Base-by-base conservation (phyloP, 2,797 vertebrate genomes). In the Cichlasoma orientale region DNA sequence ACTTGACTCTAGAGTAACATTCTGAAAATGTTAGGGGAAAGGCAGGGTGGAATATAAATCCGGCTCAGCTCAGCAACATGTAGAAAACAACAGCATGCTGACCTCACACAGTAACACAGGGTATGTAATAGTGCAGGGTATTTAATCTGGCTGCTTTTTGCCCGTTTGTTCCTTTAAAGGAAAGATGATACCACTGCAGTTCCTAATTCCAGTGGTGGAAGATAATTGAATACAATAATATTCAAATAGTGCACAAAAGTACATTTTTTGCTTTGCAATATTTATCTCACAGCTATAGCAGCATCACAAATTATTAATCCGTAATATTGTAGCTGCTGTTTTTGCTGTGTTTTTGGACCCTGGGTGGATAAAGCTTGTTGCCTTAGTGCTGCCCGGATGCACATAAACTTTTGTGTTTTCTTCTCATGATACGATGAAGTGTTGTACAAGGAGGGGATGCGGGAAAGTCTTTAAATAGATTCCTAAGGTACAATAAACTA, bases 401-500 rank as follows among this genome's bases (percentile, higher is more conserved):
- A 31, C 13, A 27, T 21, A 36, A 70, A n/a, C 58, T 19, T 82
- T 57, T 63, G 16, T 7, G 25, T 41, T 82, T 81, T 74, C 55
- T 71, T 44, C 56, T 68, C 7, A 11, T 55, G 56, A 75, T 61
- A 44, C 9, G 23, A 75, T 72, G 16, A 72, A 75, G 55, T 68
- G 52, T 75, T 77, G 21, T 18, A 66, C 44, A 41, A 27, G 14
- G 76, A 85, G 41, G 25, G 76, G 58, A 82, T 76, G 74, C 3
- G 11, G 57, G 74, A 73, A 72, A 58, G 13, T 55, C 54, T 90
- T 88, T 79, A 83, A 90, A 87, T 86, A 88, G 85, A 78, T 83
- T 81, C 56, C 76, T 50, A 7, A 55, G 57, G 77, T 83, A 63
- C 59, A 81, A 76, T 74, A 58, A 77, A 87, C 77, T 38, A 72